phyloP scores from a whole-genome alignment of 2,797 vertebrate genomes.

The Poeciliopsis infans region DNA sequence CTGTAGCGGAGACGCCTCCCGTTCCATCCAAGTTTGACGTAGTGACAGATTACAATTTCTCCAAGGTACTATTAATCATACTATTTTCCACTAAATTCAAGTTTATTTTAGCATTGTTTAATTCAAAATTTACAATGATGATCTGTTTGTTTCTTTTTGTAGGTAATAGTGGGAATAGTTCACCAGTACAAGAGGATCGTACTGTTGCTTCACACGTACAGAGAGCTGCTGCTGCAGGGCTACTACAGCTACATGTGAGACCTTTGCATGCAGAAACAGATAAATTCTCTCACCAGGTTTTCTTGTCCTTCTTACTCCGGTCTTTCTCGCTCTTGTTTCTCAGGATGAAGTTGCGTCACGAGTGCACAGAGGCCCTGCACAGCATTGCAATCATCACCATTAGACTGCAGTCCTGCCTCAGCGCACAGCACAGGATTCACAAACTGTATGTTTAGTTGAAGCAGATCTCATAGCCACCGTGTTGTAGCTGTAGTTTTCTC shows the following conservation, averaged over 20 bases:
- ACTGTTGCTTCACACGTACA: conserved; percentile 72
- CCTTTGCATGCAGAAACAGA: not conserved
- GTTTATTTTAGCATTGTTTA: not conserved
- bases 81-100: not conserved
- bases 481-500: not conserved
- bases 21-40: conserved; percentile 87
- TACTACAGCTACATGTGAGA: conserved; percentile 89
- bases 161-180: conserved; percentile 84
- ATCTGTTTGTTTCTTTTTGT: conserved; percentile 11
- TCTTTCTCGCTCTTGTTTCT: conserved; percentile 7
- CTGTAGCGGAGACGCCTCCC: conserved; percentile 80
- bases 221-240: conserved; percentile 85
- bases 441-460: conserved; percentile 67
- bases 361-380: conserved; percentile 73
- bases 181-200: conserved; percentile 87
- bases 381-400: conserved; percentile 75
- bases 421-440: conserved; percentile 60
- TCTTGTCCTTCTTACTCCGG: not conserved
- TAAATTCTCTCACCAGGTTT: not conserved
- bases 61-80: conserved; percentile 82
- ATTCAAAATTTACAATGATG: not conserved
- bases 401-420: conserved; percentile 75
- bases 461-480: not conserved
- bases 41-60: conserved; percentile 83
- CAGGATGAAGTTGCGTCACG: conserved; percentile 75